Evolutionary conservation across 2,113 vertebrate genomes (phyloP), one percentile per base, ranked within the genome.

Genomic region (Heterotilapia buettikoferi): DNA sequence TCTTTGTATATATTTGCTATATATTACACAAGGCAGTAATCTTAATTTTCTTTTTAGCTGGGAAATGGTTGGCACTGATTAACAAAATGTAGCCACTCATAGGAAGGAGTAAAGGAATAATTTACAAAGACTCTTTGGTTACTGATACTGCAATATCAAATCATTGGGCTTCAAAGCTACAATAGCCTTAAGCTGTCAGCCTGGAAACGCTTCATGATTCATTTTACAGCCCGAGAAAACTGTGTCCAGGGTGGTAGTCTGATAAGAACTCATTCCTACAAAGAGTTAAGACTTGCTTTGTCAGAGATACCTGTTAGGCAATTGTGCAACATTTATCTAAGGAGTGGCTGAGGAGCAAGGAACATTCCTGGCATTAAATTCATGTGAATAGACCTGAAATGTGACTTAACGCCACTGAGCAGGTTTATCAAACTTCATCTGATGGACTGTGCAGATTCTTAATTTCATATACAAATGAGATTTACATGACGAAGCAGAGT

Each of bases 261-360:
- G 88, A 86, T 86, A 88, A 86, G 68, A 79, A 8, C 1, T 50
- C 1, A 11, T 9, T n/a, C 40, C 33, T 40, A 43, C 66, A 19
- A 81, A 43, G 24, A n/a, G 14, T 10, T 6, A 21, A 2, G 33
- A 40, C 13, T 12, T 54, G 36, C 52, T 84, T 78, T 71, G 14
- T 76, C 12, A 83, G 4, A 87, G 52, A 21, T 0, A 45, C 18
- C 13, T 38, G 50, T 85, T 79, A 5, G 54, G 80, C 26, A 7
- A 31, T 92, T 92, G 63, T n/a, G 5, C 29, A 93, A 88, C n/a
- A 2, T 83, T 92, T 80, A 16, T 68, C 6, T 5, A 87, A 68
- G 89, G 90, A 88, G 93, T 88, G 87, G 89, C 80, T 73, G 12
- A 33, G 4, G 38, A 79, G n/a, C 14, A 66, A 31, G 31, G 61